phyloP scores from a whole-genome alignment of 2,888 invertebrate genomes.

The Lasioglossum villosulum region DNA sequence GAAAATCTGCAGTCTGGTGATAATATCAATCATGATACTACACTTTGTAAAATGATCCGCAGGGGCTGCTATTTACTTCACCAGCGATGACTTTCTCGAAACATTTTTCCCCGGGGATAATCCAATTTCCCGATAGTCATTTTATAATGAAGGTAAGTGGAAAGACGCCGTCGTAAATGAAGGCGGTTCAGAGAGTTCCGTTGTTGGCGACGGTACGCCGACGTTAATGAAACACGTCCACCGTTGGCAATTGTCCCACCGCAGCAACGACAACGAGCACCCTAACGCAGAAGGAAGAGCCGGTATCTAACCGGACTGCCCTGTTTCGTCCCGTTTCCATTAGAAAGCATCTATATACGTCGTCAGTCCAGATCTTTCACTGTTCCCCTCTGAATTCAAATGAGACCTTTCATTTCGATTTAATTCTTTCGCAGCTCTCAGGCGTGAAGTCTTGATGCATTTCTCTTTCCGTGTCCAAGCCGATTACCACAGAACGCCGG shows the following conservation, averaged over 20 bases:
- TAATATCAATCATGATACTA: background rate
- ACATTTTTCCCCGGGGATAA: slow-evolving; percentile 26
- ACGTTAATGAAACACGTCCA: slow-evolving; percentile 80
- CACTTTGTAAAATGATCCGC: background rate
- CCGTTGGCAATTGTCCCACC: slow-evolving; percentile 78
- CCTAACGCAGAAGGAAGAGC: slow-evolving; percentile 62
- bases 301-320: slow-evolving; percentile 40
- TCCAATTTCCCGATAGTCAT: slow-evolving; percentile 39
- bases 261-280: slow-evolving; percentile 66
- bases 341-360: slow-evolving; percentile 56
- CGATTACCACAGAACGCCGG: background rate
- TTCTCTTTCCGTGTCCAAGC: background rate
- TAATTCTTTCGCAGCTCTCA: slow-evolving; percentile 30
- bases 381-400: slow-evolving; percentile 67
- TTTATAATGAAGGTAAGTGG: slow-evolving; percentile 40
- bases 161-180: slow-evolving; percentile 35
- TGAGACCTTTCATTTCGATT: slow-evolving; percentile 48
- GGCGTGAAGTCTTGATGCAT: background rate
- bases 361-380: slow-evolving; percentile 39
- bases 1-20: background rate
- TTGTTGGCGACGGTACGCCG: slow-evolving; percentile 71
- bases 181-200: slow-evolving; percentile 32
- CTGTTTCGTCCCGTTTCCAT: slow-evolving; percentile 67
- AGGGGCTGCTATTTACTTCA: background rate
- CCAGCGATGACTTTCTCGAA: background rate